A percentile compares a stretch with the other conserved stretches of the same genome.
These are phyloP conservation scores for Balaenoptera acutorostrata DNA, from an alignment of 2,113 vertebrate genomes.

Conservation along the genomic window DNA sequence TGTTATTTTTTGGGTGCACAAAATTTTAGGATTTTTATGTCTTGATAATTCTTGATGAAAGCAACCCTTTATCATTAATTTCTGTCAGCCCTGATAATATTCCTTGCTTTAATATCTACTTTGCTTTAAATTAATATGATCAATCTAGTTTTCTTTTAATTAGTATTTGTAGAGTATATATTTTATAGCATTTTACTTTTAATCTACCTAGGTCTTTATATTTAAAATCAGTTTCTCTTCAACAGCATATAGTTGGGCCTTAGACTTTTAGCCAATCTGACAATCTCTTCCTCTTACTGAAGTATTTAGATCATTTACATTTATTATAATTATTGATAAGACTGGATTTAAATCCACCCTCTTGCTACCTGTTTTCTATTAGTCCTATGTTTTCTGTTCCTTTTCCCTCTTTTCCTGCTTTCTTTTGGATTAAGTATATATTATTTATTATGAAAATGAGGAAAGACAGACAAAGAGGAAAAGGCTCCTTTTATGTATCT, in stretches of 20 bases:
- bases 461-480: neutral
- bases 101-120: neutral
- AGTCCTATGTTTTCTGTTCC: neutral
- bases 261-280: neutral
- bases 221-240: neutral
- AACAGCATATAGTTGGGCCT: neutral
- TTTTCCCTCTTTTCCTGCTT: neutral
- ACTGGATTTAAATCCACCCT: neutral
- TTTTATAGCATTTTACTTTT: neutral
- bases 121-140: neutral
- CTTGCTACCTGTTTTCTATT: neutral
- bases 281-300: neutral
- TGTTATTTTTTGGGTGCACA: neutral
- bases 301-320: neutral
- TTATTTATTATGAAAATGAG: neutral
- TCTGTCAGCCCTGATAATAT: neutral
- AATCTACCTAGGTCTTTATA: neutral
- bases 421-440: neutral
- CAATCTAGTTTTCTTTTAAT: neutral
- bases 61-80: neutral
- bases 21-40: neutral
- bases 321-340: neutral
- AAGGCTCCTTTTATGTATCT: neutral
- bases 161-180: neutral
- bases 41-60: neutral